Base-by-base conservation (phyloP, 1,140 invertebrate genomes). In the Nixonia krombeini region DNA sequence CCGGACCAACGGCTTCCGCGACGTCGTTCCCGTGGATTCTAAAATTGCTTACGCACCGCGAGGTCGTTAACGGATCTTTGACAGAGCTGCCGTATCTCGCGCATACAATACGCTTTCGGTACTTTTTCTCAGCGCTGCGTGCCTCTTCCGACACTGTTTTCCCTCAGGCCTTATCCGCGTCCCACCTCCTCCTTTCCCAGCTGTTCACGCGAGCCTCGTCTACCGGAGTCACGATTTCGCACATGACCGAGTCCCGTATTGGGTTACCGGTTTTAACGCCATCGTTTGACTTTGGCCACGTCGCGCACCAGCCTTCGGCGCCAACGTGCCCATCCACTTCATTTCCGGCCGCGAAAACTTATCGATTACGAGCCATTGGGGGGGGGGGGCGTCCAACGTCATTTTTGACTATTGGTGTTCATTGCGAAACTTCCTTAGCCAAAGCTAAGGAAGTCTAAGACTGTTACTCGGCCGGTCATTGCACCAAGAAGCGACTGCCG, bases 171-270 rank as follows among this genome's bases (percentile, higher is more conserved):
- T 23, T 37, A 21, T 4, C 35, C 13, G 26, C 45, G 16, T 46
- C 31, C 53, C 31, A 21, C 6, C 23, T 13, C 12, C 5, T 44
- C 28, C 41, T 28, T 23, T 12, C 16, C 13, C 33, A 37, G 21
- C 56, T 35, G 42, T 55, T 65, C 52, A 65, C 56, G 52, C 55
- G 46, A 45, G 53, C 31, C 56, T 15, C 31, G 58, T 64, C 55
- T 51, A 41, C 55, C 61, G 31, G 51, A 69, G 66, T 69, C 49
- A 63, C 62, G 47, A 58, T 58, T 65, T 65, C 29, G 62, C 55
- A 66, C 63, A 66, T 58, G 55, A 59, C 55, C 63, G 53, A 65
- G 49, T 65, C 21, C 44, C 40, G 41, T 44, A 44, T 55, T 55
- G 25, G 50, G 18, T 37, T 49, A 44, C 33, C 40, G 10, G n/a